Base-by-base conservation (phyloP, 2,797 vertebrate species). In the Macropodus opercularis region DNA sequence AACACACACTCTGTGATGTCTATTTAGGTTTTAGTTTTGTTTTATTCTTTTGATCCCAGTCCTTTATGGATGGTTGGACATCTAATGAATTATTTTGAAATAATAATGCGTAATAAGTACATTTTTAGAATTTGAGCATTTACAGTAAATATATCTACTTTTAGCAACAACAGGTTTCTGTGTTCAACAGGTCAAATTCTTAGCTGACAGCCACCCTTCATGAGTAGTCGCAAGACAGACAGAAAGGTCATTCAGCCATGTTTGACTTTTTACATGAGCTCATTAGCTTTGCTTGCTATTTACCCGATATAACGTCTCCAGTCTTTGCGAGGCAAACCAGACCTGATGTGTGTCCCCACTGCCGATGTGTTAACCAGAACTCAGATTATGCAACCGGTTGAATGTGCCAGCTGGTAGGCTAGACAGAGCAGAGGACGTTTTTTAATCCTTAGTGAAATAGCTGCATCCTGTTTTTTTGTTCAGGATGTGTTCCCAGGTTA, bases 331-430 rank as follows among this genome's bases (percentile, higher is more conserved):
- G 19, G 18, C 36, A 47, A 63, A 58, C 31, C 64, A 27, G 50
- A 40, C 36, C 57, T 18, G 26, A 56, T 58, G 26, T 54, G 43
- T 63, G 43, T 49, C 18, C 54, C 61, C 75, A 80, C 49, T 58
- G 19, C 31, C 14, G 53, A 50, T 60, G 65, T 62, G 67, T 75
- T 75, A 69, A 75, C 72, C 57, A 6, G 18, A 64, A 67, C 60
- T 54, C 34, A 44, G 36, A 43, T 91, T 91, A 90, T 57, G 77
- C 58, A 90, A 90, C 81, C 81, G 58, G 60, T 54, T 44, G 34
- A 65, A 55, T 86, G 77, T 71, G 69, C 80, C 87, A 90, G 85
- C 85, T 90, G 86, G 81, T 77, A 19, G 83, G 71, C 67, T 76
- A 62, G 71, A 63, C 59, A 56, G 70, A 79, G 5, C 68, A 78